Base-by-base conservation (phyloP, 1,140 invertebrate genomes). In the Sinella curviseta region DNA sequence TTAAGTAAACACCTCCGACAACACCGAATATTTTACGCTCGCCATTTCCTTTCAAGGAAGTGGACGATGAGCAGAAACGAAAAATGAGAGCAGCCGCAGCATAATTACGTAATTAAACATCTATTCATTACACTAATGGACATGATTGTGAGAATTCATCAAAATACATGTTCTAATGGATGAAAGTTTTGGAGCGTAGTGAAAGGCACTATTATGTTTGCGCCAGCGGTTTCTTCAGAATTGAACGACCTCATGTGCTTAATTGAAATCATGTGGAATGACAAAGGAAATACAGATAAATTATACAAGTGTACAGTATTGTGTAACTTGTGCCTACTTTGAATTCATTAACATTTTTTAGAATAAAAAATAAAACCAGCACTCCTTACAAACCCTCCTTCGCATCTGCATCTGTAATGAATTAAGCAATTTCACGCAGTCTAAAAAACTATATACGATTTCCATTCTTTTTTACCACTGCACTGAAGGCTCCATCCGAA, bases 401-500 rank as follows among this genome's bases (percentile, higher is more conserved):
- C 39, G 8, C 39, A 20, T 48, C 8, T 48, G 39, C 65, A 70
- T 70, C 3, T 70, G 65, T 33, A 60, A 70, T 70, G 30, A 70
- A 70, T 70, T 70, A 70, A 70, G 65, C 24, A 70, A 70, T 70
- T 70, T 70, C 65, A 70, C 39, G 39, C 65, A 33, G 65, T 70
- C 31, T 30, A 14, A 33, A 33, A 65, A 65, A 70, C 28, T 14
- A 3, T 70, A n/a, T n/a, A n/a, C n/a, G n/a, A n/a, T 33, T 33
- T 33, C 12, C 31, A n/a, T 3, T n/a, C 24, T 60, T 16, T 26
- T 12, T 60, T 60, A 26, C 24, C 12, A n/a, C 8, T 60, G 24
- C 39, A 4, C 39, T 17, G 39, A 48, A 12, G 24, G 57, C 57
- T 12, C 65, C 12, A 31, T 70, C 12, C 31, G 30, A 8, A 17